Evolutionary conservation across 2,888 invertebrate species (phyloP).

Genomic region (Cephus pulcher): DNA sequence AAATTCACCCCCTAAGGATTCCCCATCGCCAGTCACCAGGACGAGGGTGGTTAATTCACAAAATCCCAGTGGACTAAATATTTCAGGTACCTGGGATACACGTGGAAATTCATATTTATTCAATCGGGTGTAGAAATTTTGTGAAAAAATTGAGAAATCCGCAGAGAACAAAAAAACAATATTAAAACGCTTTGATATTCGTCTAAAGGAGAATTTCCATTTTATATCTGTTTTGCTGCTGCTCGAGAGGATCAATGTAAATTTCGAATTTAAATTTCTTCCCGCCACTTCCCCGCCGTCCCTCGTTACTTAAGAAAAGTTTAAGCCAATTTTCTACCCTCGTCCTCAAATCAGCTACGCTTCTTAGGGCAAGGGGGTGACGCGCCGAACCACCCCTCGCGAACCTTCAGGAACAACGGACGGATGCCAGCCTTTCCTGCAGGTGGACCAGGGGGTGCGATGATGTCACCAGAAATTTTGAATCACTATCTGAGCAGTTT

Average conservation of each 20-base stretch:
- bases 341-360: neutral
- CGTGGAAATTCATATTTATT: conserved; percentile 22
- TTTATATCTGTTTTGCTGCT: neutral
- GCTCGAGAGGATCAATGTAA: neutral
- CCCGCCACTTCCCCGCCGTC: neutral
- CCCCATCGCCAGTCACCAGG: conserved; percentile 21
- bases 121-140: neutral
- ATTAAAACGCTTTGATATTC: neutral
- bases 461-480: conserved; percentile 55
- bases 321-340: neutral
- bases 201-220: neutral
- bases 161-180: neutral
- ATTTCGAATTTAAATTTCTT: conserved; percentile 2
- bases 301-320: neutral
- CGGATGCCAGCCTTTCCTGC: conserved; percentile 25
- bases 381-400: conserved; percentile 19
- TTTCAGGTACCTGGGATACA: conserved; percentile 14
- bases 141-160: neutral
- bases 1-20: conserved; percentile 40
- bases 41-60: conserved; percentile 23
- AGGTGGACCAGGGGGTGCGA: conserved; percentile 35
- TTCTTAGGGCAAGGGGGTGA: conserved; percentile 31
- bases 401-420: conserved; percentile 29
- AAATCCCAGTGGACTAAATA: conserved; percentile 14
- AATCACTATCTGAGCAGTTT: conserved; percentile 51